Evolutionary conservation across 2,888 invertebrate genomes (phyloP), one percentile per base, ranked within the genome.

Genomic region (Xestia ashworthii): DNA sequence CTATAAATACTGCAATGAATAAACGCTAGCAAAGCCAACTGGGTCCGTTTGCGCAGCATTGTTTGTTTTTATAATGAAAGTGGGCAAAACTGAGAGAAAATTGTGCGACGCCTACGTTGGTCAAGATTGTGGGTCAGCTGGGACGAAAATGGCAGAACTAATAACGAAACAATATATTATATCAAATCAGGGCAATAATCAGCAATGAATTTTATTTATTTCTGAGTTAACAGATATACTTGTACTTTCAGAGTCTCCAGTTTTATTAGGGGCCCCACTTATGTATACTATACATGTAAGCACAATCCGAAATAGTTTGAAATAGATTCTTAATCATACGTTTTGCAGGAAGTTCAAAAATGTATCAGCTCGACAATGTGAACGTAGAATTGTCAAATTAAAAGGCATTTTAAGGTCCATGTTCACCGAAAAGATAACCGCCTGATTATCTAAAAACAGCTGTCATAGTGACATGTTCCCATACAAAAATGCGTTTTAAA

Each of bases 1-100:
- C 82, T 83, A 83, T 83, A 74, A 74, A 74, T 76, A 80, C 53
- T 38, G 38, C 68, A 83, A 83, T 83, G 80, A 60, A 84, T 84
- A 84, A 58, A 50, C 60, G 68, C 80, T 68, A 69, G 55, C 44
- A 14, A 48, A 81, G 58, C 41, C 60, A 55, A 58, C 38, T 41
- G 38, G 2, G 55, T 64, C 50, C 2, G 71, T 71, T 69, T 77
- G 41, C 46, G n/a, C 22, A 60, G 55, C 38, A 48, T 0, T 69
- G 74, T 71, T 83, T 71, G 48, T 79, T 75, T 71, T 64, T 41
- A 68, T 79, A 53, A 79, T 71, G 58, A 74, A 79, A 82, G 25
- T 19, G n/a, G 9, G 14, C 3, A n/a, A 38, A 41, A 66, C 46
- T 62, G 22, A 44, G n/a, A 58, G 62, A 71, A 74, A 69, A 72